Evolutionary conservation across 2,888 invertebrate genomes (phyloP).

Genomic region (Caenorhabditis sp.): DNA sequence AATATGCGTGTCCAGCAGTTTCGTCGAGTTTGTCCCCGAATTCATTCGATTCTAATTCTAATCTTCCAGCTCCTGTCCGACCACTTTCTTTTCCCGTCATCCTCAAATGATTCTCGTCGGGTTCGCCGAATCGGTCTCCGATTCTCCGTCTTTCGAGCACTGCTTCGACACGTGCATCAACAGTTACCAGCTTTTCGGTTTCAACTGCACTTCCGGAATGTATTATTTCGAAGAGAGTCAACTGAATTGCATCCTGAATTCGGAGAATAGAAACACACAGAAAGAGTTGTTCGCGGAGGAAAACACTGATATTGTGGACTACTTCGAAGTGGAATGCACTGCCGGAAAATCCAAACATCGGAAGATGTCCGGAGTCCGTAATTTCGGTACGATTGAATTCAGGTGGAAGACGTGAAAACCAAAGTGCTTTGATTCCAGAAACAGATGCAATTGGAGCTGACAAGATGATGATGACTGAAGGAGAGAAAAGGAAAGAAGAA

Average conservation of each 20-base stretch:
- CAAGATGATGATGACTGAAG: constrained; percentile 23
- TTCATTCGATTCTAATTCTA: no score
- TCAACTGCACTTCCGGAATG: constrained; percentile 78
- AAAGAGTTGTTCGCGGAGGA: constrained; percentile 75
- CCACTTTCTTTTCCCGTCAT: constrained; percentile 74
- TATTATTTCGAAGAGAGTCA: constrained; percentile 79
- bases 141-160: constrained; percentile 77
- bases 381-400: constrained; percentile 28
- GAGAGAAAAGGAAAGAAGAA: not conserved
- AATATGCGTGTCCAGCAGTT: constrained; percentile 73
- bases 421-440: no score
- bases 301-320: constrained; percentile 78
- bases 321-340: constrained; percentile 77
- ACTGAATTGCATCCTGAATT: constrained; percentile 79
- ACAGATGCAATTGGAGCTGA: constrained; percentile 42
- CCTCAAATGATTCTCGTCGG: constrained; percentile 79
- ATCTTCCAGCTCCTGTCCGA: constrained; percentile 68
- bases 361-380: constrained; percentile 41
- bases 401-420: no score
- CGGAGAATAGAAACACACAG: constrained; percentile 76
- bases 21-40: constrained; percentile 55
- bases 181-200: constrained; percentile 75
- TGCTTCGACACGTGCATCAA: constrained; percentile 79
- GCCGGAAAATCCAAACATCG: not conserved
- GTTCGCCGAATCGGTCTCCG: constrained; percentile 78